Evolutionary conservation across 2,888 invertebrate species (phyloP), one percentile per base, ranked within the genome.

Genomic region (Drosophila quinaria): DNA sequence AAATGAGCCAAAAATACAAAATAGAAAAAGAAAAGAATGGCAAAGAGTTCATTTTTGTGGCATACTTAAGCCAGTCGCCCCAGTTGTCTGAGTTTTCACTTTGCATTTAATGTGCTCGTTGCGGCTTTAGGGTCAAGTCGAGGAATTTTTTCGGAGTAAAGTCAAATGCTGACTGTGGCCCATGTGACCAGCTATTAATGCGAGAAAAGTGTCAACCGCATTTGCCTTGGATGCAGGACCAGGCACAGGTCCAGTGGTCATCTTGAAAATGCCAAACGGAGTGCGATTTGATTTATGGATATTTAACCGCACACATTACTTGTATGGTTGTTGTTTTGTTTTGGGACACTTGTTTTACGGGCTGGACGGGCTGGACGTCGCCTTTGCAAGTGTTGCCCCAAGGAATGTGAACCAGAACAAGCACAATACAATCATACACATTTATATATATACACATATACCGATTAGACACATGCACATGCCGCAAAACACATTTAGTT

Each of bases 261-360:
- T 91, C 90, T 91, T 90, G 84, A 79, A 78, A 69, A 81, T 87
- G 73, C 60, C 76, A 63, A 67, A 81, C 37, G 52, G 74, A 44
- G 61, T 54, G n/a, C 67, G 86, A 87, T 91, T 92, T 92, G 92
- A 92, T 92, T 92, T 92, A 92, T 92, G 91, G 92, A 88, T 88
- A 85, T 92, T 92, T 92, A 91, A 92, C 92, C 91, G 78, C 92
- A 92, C 84, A 86, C 90, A 90, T 86, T 87, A 85, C 81, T 72
- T 78, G 70, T 62, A 81, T 67, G 76, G 50, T 56, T 76, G 74
- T 75, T 72, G 68, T 47, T 29, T 29, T 29, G 29, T 5, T 29
- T 65, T 66, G 78, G 78, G 64, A 78, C 76, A 78, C 78, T 78
- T 81, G 76, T 76, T 78, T 63, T 61, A n/a, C 62, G 74, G 70